phyloP scores from a whole-genome alignment of 2,797 vertebrate species.

The Rhinella marina region DNA sequence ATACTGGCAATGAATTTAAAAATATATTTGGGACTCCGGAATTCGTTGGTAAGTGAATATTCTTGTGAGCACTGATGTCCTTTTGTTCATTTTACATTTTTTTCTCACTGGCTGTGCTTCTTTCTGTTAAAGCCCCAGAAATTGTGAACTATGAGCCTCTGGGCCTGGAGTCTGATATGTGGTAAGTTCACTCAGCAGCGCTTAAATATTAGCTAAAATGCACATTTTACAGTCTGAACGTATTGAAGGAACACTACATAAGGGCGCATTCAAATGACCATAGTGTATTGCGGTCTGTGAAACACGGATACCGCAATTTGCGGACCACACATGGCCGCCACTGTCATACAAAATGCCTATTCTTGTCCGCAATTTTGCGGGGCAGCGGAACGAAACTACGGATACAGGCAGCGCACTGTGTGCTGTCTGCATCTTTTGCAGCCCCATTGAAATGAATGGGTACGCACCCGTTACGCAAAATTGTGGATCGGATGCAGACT shows the following conservation, averaged over 20 bases:
- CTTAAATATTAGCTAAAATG: not conserved
- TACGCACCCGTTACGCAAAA: too few species aligned
- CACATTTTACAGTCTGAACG: too few species aligned
- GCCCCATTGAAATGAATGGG: too few species aligned
- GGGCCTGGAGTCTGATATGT: constrained; percentile 98
- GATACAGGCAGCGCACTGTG: too few species aligned
- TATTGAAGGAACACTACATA: too few species aligned
- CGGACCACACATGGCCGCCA: too few species aligned
- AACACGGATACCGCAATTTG: not conserved
- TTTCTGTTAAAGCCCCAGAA: constrained; percentile 86
- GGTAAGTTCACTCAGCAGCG: constrained; percentile 78
- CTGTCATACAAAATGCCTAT: too few species aligned
- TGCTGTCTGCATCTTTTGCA: too few species aligned
- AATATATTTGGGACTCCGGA: constrained; percentile 99
- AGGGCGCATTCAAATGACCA: too few species aligned
- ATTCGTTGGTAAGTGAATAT: constrained; percentile 89
- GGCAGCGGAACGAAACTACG: too few species aligned
- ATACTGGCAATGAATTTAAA: constrained; percentile 98
- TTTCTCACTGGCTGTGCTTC: constrained; percentile 62
- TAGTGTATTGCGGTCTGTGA: not conserved
- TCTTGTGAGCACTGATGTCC: constrained; percentile 27
- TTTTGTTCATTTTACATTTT: constrained; percentile 12
- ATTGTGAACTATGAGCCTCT: constrained; percentile 97
- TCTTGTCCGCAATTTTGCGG: too few species aligned
- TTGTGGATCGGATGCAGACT: not conserved